These are phyloP conservation scores for Recurvirostra avosetta DNA, from an alignment of 2,113 vertebrate species.

Conservation along the genomic window DNA sequence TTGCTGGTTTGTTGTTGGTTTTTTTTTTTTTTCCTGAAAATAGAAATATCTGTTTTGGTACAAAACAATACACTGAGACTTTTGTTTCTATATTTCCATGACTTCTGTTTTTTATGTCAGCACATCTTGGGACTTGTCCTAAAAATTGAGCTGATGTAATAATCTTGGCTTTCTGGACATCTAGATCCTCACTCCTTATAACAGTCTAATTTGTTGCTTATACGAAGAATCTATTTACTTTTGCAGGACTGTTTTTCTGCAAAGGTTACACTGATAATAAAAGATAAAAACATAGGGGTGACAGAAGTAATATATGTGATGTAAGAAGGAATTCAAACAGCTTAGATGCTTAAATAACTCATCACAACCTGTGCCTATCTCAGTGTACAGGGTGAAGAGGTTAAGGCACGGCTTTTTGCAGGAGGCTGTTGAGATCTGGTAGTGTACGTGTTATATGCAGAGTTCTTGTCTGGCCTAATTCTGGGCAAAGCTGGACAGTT, in stretches of 20 bases:
- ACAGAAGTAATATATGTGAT: background rate
- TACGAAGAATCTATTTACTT: background rate
- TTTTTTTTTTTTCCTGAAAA: background rate
- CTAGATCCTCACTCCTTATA: background rate
- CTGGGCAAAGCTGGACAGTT: background rate
- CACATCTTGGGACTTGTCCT: background rate
- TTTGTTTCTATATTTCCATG: background rate
- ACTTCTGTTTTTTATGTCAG: background rate
- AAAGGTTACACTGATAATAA: background rate
- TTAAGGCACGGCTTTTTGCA: background rate
- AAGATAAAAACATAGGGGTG: background rate
- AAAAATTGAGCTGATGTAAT: background rate
- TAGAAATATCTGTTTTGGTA: background rate
- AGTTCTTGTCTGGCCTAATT: background rate
- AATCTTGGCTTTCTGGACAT: background rate
- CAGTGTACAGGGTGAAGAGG: background rate
- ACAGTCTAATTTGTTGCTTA: background rate
- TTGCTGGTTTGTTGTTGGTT: background rate
- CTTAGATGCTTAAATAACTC: background rate
- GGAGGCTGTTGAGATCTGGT: background rate
- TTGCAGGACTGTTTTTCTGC: background rate
- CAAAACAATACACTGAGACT: background rate
- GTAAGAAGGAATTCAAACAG: background rate
- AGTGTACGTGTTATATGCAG: accelerated
- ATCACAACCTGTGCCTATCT: background rate